phyloP scores from a whole-genome alignment of 2,888 invertebrate genomes.

The Philereme transversata region DNA sequence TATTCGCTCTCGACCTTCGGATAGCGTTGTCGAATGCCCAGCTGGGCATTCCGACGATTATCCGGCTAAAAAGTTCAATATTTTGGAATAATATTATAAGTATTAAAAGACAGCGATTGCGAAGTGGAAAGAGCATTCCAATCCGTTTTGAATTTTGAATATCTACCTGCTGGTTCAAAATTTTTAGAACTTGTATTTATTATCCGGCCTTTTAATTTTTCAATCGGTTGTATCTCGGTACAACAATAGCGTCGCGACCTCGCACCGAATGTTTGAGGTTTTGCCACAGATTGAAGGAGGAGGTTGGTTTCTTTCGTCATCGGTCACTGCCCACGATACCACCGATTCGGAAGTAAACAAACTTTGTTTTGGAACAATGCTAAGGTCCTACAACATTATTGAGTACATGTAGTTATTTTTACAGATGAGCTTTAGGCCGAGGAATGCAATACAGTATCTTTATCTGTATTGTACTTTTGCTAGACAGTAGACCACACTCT shows the following conservation, averaged over 20 bases:
- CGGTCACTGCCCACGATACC: slow-evolving; percentile 26
- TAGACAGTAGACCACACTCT: no score
- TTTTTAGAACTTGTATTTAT: not conserved
- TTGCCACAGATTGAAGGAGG: slow-evolving; percentile 14
- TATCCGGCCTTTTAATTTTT: not conserved
- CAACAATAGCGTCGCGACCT: slow-evolving; percentile 20
- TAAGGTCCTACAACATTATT: no score
- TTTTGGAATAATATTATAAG: no score
- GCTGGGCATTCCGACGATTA: slow-evolving; percentile 1
- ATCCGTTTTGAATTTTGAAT: no score
- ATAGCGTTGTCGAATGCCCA: slow-evolving; percentile 3
- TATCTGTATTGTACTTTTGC: no score
- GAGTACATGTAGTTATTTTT: no score
- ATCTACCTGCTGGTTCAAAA: no score
- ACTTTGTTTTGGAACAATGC: slow-evolving; percentile 21
- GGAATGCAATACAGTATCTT: no score
- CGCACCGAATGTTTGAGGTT: slow-evolving; percentile 35
- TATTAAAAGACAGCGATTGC: no score
- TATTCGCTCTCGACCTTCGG: slow-evolving; percentile 24
- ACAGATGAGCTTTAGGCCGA: no score
- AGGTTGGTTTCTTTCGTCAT: slow-evolving; percentile 24
- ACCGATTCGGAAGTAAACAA: slow-evolving; percentile 24
- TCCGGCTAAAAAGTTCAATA: no score
- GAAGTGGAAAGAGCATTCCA: no score
- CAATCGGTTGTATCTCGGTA: not conserved